Base-by-base conservation (phyloP, 2,113 vertebrate species). In the Melanerpes formicivorus region DNA sequence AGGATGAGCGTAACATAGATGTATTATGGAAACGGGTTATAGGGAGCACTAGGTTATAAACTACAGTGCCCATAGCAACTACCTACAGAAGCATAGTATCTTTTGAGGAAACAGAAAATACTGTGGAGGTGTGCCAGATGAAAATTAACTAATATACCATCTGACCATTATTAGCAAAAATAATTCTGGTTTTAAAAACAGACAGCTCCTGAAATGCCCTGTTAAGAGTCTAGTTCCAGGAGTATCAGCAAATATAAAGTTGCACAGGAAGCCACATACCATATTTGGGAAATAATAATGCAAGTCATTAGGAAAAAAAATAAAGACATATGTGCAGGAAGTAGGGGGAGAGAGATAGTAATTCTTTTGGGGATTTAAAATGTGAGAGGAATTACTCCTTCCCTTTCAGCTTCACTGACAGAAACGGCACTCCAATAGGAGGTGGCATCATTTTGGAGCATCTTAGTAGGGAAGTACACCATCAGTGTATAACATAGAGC, bases 271-370 rank as follows among this genome's bases (percentile, higher is more conserved):
- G 90, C 74, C 32, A 78, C 6, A n/a, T 13, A 42, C 82, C 30
- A 6, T 80, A 71, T 80, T 83, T 86, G 76, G 76, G 44, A 85
- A 87, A 71, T 67, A 92, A 76, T 84, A 82, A 89, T 9, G 44
- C 81, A 85, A 92, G 62, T 81, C 79, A 88, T 80, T 80, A 77
- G 60, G 13, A 18, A 42, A 30, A 73, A 88, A 89, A 80, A 82
- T 7, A 93, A 71, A 84, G 32, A 70, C 15, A 27, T 22, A 11
- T 37, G 22, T 66, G 42, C 71, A 83, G 80, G 85, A 95, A 92
- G 64, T 2, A 78, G 27, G 9, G 15, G 27, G 30, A 87, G 32
- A 34, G 37, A 89, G 44, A 69, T 1, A 64, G n/a, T 42, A 1
- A 1, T 32, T 76, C 52, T 29, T 32, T 40, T 54, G 46, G 34